Base-by-base conservation (phyloP, 2,888 invertebrate genomes). In the Chloromyia formosa region DNA sequence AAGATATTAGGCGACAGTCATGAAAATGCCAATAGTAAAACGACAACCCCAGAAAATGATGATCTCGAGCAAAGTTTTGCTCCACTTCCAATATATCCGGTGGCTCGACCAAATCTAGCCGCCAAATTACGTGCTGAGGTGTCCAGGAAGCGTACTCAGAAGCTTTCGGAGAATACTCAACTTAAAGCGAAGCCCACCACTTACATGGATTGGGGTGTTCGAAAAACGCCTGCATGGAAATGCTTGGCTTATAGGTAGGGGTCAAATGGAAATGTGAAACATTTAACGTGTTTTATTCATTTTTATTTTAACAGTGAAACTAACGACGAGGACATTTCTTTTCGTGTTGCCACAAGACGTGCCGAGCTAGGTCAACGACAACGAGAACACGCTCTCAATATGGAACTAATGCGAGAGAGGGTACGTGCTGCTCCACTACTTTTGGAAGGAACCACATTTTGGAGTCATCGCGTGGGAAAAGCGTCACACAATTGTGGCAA, bases 141-240 rank as follows among this genome's bases (percentile, higher is more conserved):
- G 23, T 80, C 83, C 0, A 81, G 82, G 62, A 82, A 83, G 72
- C 85, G 84, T 78, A 78, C 84, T 0, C 80, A 81, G 69, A 83
- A 84, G 73, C 45, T 62, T 10, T 77, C 84, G 4, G 82, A 79
- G 71, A 83, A 82, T 75, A 7, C 27, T 7, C 83, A 83, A 72
- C 82, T 40, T 35, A 3, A 73, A 12, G 42, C 73, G 42, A 53
- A 73, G 20, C 56, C 64, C 12, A 20, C 54, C 27, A 9, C 61
- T 14, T 81, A 81, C 14, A 78, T 82, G 3, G 83, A 84, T 76
- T 85, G 85, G 85, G 85, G 84, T 78, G 85, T 85, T 0, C 80
- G 84, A 1, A 84, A 83, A 78, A 84, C 84, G 5, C 85, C 85
- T 0, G 85, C 85, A 4, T 85, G 85, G 84, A 85, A 85, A 76